These are phyloP conservation scores for Osmerus eperlanus DNA, from an alignment of 2,113 vertebrate genomes.

Conservation along the genomic window DNA sequence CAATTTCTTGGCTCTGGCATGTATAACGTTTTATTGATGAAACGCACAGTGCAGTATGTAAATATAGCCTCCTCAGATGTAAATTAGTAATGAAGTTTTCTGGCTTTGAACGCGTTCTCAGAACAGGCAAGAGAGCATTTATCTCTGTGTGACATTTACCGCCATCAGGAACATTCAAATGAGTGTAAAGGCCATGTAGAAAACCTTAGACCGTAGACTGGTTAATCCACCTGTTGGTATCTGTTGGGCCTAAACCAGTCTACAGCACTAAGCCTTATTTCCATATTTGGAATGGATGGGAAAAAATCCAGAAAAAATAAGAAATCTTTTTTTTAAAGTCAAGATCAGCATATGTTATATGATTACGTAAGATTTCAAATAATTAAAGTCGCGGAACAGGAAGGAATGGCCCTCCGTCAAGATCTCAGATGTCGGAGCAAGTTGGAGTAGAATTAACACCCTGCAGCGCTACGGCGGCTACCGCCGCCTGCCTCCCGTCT, in stretches of 20 bases:
- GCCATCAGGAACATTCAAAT: background rate
- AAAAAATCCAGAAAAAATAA: background rate
- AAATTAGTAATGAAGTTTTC: background rate
- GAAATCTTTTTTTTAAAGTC: background rate
- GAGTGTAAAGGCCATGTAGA: background rate
- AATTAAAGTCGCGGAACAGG: constrained; percentile 8
- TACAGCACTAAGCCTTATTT: background rate
- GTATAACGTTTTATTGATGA: background rate
- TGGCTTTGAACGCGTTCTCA: background rate
- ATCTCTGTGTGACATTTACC: background rate
- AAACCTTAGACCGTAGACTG: background rate
- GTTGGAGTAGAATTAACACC: constrained; percentile 9
- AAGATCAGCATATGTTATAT: background rate
- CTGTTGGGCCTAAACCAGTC: background rate
- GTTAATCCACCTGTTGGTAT: background rate
- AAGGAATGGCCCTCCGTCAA: background rate
- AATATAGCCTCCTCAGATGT: background rate
- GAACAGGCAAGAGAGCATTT: background rate
- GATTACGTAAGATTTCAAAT: constrained; percentile 10
- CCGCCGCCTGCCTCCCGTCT: constrained; percentile 3
- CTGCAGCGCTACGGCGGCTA: constrained; percentile 14
- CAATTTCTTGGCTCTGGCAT: background rate
- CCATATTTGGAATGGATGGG: background rate
- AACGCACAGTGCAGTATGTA: background rate
- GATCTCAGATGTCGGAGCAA: constrained; percentile 16